A percentile compares a stretch with the other conserved stretches of the same genome.
Conservation (phyloP, 2,113 vertebrate species). For the Erpornis zantholeuca region DNA sequence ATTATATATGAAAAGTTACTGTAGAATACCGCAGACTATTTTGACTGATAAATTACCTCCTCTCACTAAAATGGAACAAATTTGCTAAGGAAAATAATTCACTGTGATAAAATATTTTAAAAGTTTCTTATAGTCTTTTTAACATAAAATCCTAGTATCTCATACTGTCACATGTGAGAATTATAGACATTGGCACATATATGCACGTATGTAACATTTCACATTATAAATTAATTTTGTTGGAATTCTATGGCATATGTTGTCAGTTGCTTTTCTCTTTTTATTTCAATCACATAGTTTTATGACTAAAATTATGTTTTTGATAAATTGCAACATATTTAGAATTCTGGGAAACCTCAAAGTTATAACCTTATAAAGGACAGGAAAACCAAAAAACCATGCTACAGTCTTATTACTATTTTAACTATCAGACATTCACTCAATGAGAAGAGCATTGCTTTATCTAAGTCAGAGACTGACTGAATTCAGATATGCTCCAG, state of each 20-base stretch:
- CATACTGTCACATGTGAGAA: neutral
- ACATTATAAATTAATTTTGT: neutral
- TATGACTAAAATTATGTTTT: neutral
- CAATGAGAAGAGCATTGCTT: neutral
- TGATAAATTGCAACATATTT: neutral
- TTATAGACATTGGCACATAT: neutral
- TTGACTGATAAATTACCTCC: slow-evolving; percentile 16
- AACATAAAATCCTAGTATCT: neutral
- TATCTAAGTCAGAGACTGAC: neutral
- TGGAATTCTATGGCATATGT: neutral
- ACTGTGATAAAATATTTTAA: neutral
- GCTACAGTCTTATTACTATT: neutral
- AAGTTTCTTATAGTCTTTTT: neutral
- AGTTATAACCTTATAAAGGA: neutral
- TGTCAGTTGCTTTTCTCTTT: neutral
- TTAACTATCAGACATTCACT: neutral
- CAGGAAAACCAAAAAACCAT: neutral
- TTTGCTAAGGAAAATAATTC: neutral
- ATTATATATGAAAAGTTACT: neutral
- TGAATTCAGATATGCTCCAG: neutral
- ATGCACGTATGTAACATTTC: neutral
- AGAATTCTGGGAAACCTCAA: neutral
- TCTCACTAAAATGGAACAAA: neutral
- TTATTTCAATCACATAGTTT: neutral
- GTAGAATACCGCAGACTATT: neutral